phyloP scores from a whole-genome alignment of 1,140 invertebrate species.

The Sipha flava region DNA sequence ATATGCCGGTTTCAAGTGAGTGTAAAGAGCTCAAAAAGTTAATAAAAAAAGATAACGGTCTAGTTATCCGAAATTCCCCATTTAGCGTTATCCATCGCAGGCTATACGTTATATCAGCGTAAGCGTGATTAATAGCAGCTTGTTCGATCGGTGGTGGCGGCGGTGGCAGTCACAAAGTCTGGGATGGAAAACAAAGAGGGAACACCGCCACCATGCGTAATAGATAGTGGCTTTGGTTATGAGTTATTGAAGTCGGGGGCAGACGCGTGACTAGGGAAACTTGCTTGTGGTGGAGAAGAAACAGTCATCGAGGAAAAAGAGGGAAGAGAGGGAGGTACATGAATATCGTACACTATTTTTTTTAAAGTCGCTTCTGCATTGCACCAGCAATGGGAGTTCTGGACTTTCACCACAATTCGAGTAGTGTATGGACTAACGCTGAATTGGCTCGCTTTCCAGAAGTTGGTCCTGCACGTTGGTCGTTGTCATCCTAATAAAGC shows the following conservation, averaged over 20 bases:
- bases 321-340: not conserved
- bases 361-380: not conserved
- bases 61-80: too few relatives aligned
- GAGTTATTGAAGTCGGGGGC: too few relatives aligned
- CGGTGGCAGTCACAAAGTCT: too few relatives aligned
- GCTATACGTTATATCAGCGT: too few relatives aligned
- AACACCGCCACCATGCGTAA: not conserved
- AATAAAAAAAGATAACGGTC: too few relatives aligned
- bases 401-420: not conserved
- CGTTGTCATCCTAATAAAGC: too few relatives aligned
- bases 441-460: too few relatives aligned
- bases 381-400: not conserved
- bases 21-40: too few relatives aligned
- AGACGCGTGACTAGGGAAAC: not conserved
- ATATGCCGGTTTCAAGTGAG: too few relatives aligned
- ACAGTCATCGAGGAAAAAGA: not conserved
- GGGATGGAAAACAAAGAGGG: not conserved
- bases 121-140: not conserved
- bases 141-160: not conserved
- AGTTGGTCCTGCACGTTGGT: too few relatives aligned
- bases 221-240: not conserved
- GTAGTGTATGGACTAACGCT: too few relatives aligned
- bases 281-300: not conserved
- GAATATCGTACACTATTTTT: not conserved
- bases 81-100: too few relatives aligned